phyloP scores from a whole-genome alignment of 2,113 vertebrate species.

The human region DNA sequence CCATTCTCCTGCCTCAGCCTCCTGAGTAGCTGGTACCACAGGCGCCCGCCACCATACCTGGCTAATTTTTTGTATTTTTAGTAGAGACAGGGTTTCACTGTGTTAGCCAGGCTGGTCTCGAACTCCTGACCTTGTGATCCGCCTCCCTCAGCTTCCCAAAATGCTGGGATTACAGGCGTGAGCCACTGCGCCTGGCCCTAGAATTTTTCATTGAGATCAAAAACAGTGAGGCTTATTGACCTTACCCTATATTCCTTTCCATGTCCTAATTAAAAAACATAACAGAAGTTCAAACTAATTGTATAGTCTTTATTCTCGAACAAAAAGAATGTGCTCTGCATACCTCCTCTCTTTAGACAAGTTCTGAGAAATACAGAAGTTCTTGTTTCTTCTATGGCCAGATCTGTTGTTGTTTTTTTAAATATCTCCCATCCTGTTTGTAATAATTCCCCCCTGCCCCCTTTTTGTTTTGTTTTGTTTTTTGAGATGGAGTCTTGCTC shows the following conservation, averaged over 20 bases:
- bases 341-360: neutral
- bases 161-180: no score
- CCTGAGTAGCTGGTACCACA: no score
- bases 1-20: no score
- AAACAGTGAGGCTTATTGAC: neutral
- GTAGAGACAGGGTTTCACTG: no score
- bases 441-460: neutral
- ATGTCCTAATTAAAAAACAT: neutral
- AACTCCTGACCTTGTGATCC: no score
- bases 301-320: conserved; percentile 1
- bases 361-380: neutral
- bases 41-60: no score
- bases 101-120: no score
- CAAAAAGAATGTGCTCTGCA: neutral
- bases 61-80: no score
- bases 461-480: no score
- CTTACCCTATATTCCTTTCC: neutral
- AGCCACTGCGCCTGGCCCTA: no score
- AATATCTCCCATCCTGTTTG: neutral
- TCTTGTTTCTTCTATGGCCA: neutral
- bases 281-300: neutral
- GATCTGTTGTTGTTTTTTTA: neutral
- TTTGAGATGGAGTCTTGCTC: no score
- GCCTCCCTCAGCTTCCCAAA: no score
- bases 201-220: neutral